Evolutionary conservation across 2,797 vertebrate genomes (phyloP), one percentile per base, ranked within the genome.

Genomic region (Cossypha polioptera): DNA sequence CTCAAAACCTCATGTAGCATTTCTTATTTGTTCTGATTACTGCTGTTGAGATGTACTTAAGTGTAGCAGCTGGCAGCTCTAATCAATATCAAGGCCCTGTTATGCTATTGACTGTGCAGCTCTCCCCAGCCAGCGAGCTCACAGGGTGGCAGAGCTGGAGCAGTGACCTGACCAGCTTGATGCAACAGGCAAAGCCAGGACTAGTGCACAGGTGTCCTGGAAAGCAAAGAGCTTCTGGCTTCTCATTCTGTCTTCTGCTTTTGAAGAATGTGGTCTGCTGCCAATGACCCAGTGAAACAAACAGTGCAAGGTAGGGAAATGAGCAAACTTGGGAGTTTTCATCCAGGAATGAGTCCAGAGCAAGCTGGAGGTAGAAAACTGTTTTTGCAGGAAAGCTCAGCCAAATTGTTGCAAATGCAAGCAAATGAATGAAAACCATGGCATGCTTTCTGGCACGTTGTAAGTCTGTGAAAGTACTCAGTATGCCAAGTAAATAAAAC

Each of bases 121-220:
- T 48, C 47, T 57, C 21, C 38, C 61, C 16, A 38, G 36, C 20
- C 71, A 59, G 35, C 0, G 0, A 73, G 28, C 10, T 82, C 28
- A 4, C 45, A n/a, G 75, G 13, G 16, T 2, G 3, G 57, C 36
- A 17, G 16, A 48, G 3, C 18, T 38, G 29, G 55, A 74, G 33
- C 1, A 0, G 8, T 42, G 21, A 20, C 26, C 62, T 51, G 31
- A 35, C 5, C 35, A n/a, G 33, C 8, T 21, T 0, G 3, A 26
- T 40, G 31, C 24, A 58, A 43, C 21, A 35, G 47, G 20, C 35
- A 84, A 75, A 75, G 38, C 21, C 29, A 58, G 4, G 2, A 4
- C 11, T 16, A 3, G 11, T 17, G 13, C 38, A 5, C 28, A 19
- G 20, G 10, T 66, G 57, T 26, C 63, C 38, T 31, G 40, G 67